Base-by-base conservation (phyloP, 2,797 vertebrate species). In the Sphenopsis melanotis region DNA sequence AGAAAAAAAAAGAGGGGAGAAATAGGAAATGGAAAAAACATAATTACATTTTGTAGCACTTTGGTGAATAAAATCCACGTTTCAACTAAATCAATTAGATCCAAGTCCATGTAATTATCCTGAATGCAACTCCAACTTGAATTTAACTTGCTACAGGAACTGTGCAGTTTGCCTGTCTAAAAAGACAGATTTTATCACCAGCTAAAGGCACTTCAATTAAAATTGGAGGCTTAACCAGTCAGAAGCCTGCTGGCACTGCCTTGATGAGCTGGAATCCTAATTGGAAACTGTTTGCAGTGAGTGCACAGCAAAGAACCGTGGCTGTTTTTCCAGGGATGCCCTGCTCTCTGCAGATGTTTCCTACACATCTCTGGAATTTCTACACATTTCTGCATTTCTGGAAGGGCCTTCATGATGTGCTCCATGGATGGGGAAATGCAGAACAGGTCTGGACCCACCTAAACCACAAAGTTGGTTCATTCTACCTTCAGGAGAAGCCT, bases 161-260 rank as follows among this genome's bases (percentile, higher is more conserved):
- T 95, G 47, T 29, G 34, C 21, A 55, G 89, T 85, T 95, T 87
- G 11, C 87, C 70, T 82, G 81, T 68, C 94, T 94, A 93, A 92
- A 95, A 50, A 91, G 72, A 61, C 89, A 90, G 90, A 96, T 89
- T 89, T 95, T 89, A 91, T 96, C 89, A 90, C 32, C 86, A 81
- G 77, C 24, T 87, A 44, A 95, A 94, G 82, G 89, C 79, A 81
- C 41, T 88, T 89, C 93, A 93, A 95, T 96, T 94, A 97, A 95
- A 93, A 92, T n/a, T 64, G 92, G 75, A 92, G 53, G 46, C 83
- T 94, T 91, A 91, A 80, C 37, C 69, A 74, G 60, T 70, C 82
- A 56, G 83, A 26, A 94, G 71, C 76, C 84, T 78, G 75, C 75
- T 74, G 63, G 71, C 87, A 63, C 32, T 30, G 61, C 84, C 82